Percentiles rank a stretch among this genome's conserved stretches.
Conservation (phyloP, 2,888 invertebrate species). For the Limnephilus auricula region DNA sequence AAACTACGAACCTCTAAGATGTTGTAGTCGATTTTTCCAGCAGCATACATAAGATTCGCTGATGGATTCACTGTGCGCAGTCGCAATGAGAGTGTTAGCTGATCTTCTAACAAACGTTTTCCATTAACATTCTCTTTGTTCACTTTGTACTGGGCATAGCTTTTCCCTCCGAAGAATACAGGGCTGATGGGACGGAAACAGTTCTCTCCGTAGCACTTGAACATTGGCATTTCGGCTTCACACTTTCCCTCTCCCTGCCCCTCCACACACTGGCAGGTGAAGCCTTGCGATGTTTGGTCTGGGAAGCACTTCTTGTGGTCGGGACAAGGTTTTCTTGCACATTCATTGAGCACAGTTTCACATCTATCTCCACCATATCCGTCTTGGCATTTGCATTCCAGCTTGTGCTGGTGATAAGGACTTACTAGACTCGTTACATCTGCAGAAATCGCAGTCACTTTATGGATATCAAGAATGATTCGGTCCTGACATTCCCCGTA, state of each 20-base stretch:
- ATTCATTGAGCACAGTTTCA: conserved; percentile 86
- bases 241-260: conserved; percentile 84
- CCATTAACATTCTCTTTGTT: conserved; percentile 79
- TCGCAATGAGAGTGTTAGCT: conserved; percentile 86
- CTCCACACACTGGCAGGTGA: conserved; percentile 88
- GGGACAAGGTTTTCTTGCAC: conserved; percentile 87
- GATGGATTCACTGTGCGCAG: conserved; percentile 90
- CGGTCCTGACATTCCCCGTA: conserved; percentile 86
- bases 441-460: conserved; percentile 82
- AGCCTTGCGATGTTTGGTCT: conserved; percentile 82
- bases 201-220: conserved; percentile 82
- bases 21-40: conserved; percentile 93
- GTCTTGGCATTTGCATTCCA: conserved; percentile 89
- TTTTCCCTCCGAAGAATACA: conserved; percentile 88
- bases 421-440: conserved; percentile 89
- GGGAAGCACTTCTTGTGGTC: conserved; percentile 86
- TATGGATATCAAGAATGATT: conserved; percentile 80
- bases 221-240: conserved; percentile 79
- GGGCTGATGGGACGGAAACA: conserved; percentile 86
- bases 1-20: conserved; percentile 83
- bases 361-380: conserved; percentile 91
- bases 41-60: conserved; percentile 90
- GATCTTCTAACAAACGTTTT: conserved; percentile 87
- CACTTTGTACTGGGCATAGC: conserved; percentile 87
- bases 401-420: conserved; percentile 83